Conservation (phyloP, 2,113 vertebrate species). For the Lontra canadensis region DNA sequence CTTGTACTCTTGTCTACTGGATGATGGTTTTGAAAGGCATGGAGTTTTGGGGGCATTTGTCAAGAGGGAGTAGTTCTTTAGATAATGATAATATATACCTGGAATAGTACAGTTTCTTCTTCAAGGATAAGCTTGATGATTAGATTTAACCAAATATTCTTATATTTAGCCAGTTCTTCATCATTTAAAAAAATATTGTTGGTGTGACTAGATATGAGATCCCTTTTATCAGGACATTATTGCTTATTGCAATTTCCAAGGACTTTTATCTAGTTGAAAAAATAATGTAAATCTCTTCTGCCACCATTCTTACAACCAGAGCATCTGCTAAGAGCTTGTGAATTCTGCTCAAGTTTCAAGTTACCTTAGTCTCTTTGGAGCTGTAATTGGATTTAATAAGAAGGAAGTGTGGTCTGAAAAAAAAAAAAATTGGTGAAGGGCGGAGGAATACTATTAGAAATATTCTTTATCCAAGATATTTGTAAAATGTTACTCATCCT, state of each 20-base stretch:
- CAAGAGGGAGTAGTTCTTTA: neutral
- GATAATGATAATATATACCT: neutral
- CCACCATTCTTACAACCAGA: neutral
- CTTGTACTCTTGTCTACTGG: neutral
- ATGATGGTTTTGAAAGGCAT: neutral
- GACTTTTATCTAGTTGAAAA: neutral
- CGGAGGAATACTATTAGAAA: neutral
- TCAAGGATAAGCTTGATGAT: neutral
- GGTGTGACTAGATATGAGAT: neutral
- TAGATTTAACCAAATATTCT: neutral
- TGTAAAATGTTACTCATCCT: neutral
- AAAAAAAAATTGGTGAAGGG: neutral
- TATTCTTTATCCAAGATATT: neutral
- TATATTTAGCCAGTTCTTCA: neutral
- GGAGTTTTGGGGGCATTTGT: neutral
- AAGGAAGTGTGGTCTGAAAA: neutral
- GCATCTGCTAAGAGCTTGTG: neutral
- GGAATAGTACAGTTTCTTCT: neutral
- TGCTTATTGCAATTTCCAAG: neutral
- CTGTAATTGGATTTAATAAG: neutral
- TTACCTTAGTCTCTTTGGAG: neutral
- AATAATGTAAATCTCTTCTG: neutral
- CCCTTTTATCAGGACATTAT: neutral
- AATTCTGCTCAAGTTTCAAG: neutral
- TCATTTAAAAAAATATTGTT: neutral